Evolutionary conservation across 2,797 vertebrate genomes (phyloP), one percentile per base, ranked within the genome.

Genomic region (Tenualosa ilisha): DNA sequence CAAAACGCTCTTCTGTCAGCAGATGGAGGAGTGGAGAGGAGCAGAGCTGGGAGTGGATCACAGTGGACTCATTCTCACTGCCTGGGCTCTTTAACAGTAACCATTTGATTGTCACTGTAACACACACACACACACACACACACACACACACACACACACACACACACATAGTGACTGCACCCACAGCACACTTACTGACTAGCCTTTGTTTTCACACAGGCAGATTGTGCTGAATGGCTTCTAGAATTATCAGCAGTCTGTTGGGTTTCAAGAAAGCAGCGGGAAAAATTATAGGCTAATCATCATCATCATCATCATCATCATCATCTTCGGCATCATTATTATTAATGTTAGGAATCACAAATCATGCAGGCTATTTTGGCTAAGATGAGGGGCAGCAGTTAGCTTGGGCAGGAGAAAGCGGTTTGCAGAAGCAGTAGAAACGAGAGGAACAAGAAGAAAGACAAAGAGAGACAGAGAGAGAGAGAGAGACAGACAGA

Each of bases 381-480:
- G 17, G 56, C 56, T 59, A 22, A 5, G 15, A 15, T n/a, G 56
- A 59, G 56, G 22, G 56, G 6, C 17, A 22, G 20, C 56, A n/a
- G 54, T 56, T 56, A 56, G 63, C 49, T 83, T 72, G 37, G n/a
- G 8, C 53, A 65, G 46, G 63, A 49, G 54, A 86, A 61, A 56
- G 68, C 12, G 8, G 79, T 17, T 68, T 81, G 82, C 83, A 84
- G 82, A 53, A 43, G 65, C 46, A 86, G 75, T 81, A 82, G 46
- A 84, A 84, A 84, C 75, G 37, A 87, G 75, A 61, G 31, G 31
- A 31, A 31, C 31, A 83, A 84, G 46, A 68, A 82, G 54, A 84
- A 56, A 81, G 56, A 81, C 31, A 87, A 53, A 81, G 56, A 89
- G 81, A 79, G 79, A 75, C 6, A 53, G 9, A 53, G 51, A 24